Evolutionary conservation across 2,888 invertebrate species (phyloP).

Genomic region (Monochamus alternatus): DNA sequence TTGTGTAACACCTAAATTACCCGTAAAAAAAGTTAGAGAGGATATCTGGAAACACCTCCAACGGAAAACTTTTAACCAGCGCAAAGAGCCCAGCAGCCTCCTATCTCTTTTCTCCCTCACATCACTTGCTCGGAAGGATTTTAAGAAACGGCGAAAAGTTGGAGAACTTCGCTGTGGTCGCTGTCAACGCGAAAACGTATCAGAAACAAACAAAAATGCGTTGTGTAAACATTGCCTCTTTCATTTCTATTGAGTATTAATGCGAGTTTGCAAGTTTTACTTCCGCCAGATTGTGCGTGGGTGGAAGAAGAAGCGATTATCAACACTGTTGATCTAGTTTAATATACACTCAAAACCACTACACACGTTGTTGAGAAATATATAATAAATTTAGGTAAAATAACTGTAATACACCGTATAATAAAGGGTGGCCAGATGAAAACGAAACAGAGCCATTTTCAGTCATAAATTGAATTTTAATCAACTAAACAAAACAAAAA

Average conservation of each 20-base stretch:
- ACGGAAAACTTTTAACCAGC: background rate
- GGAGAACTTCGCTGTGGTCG: background rate
- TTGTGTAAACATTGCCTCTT: conserved; percentile 6
- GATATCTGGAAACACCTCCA: background rate
- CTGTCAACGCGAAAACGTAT: background rate
- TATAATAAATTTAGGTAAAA: too few species aligned
- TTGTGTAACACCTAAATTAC: too few species aligned
- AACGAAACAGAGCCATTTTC: too few species aligned
- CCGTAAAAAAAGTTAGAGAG: too few species aligned
- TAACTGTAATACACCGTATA: too few species aligned
- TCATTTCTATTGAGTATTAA: conserved; percentile 4
- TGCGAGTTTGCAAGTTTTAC: background rate
- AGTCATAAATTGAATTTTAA: too few species aligned
- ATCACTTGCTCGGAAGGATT: background rate
- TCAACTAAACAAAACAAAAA: too few species aligned
- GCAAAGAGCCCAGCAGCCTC: background rate
- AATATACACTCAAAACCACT: background rate
- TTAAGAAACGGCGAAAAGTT: background rate
- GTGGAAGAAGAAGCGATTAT: background rate
- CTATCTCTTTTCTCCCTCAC: background rate
- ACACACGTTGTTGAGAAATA: too few species aligned
- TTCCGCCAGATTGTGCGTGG: background rate
- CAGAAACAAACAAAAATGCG: background rate
- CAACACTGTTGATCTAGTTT: background rate
- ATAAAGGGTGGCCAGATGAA: too few species aligned